Evolutionary conservation across 2,113 vertebrate genomes (phyloP).

Genomic region (Tyrannus savana): DNA sequence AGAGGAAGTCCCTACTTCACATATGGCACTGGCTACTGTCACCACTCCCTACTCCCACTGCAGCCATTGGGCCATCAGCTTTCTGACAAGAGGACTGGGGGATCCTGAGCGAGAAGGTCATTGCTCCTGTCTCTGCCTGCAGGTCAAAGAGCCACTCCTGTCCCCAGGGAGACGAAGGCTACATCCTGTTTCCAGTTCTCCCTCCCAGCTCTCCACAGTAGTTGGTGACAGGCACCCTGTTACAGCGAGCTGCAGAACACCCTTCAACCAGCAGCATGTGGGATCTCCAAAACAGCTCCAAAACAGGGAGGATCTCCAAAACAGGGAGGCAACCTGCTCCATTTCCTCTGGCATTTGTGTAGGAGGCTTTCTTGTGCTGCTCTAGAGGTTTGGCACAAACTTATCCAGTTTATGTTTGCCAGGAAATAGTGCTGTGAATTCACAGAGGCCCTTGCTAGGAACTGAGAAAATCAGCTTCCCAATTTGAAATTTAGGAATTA

Average conservation of each 20-base stretch:
- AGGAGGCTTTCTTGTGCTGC: neutral
- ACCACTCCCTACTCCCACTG: neutral
- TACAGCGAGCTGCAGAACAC: neutral
- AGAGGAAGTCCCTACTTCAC: neutral
- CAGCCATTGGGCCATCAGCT: accelerated
- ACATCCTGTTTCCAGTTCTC: accelerated
- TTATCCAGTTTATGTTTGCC: neutral
- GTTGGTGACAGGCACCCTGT: accelerated
- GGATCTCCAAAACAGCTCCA: neutral
- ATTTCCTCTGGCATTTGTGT: neutral
- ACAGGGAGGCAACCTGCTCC: neutral
- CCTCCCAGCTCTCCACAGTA: accelerated
- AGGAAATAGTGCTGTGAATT: neutral
- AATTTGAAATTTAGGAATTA: neutral
- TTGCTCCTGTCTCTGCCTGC: neutral
- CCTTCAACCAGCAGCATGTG: accelerated
- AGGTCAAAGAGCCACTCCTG: accelerated
- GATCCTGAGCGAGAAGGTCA: accelerated
- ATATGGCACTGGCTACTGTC: neutral
- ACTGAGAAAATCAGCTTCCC: neutral
- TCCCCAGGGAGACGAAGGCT: neutral
- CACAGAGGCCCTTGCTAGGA: neutral
- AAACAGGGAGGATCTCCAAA: neutral
- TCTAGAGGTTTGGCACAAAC: neutral
- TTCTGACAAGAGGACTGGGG: neutral